Base-by-base conservation (phyloP, 1,140 invertebrate genomes). In the Macrostomum lignano region DNA sequence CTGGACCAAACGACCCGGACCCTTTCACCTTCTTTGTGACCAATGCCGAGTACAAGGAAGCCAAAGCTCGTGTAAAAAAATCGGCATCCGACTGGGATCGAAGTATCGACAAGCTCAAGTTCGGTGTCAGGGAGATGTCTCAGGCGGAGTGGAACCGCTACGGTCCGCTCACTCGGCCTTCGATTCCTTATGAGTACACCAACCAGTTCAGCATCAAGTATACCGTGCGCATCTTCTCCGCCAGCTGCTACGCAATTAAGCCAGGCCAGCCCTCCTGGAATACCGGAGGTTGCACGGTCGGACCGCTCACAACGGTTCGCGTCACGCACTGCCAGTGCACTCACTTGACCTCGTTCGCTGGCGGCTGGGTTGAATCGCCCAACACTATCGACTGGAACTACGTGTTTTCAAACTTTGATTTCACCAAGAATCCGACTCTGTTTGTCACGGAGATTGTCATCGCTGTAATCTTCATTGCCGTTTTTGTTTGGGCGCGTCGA, bases 371-470 rank as follows among this genome's bases (percentile, higher is more conserved):
- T 0, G 48, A 58, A 3, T 46, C 47, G 9, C 57, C 57, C 1
- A 59, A 58, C 36, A 44, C 45, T 10, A 52, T 61, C 6, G 52
- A 60, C 44, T 60, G 51, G 42, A 43, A 47, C 34, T 55, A 50
- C 35, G 45, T 58, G 3, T 53, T 59, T 14, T 40, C 44, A 15
- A 53, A 59, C 39, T 53, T 57, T n/a, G 58, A 60, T 23, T 65
- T 65, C 42, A 43, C 47, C 4, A 60, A 62, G 42, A 66, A 66
- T 44, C 49, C 62, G 3, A 64, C 63, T 1, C 52, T 66, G 25
- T 66, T 65, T 40, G 45, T 60, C 31, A 62, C 60, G 0, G 49
- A 61, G 25, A 63, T 65, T 17, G 42, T 64, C 3, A 57, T 63
- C 3, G 33, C 47, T 11, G 35, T 48, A 6, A 36, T 64, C 7